Percentiles rank a stretch among this genome's conserved stretches.
Evolutionary conservation across 2,113 vertebrate genomes (phyloP).

Genomic region (Eretmodus cyanostictus): DNA sequence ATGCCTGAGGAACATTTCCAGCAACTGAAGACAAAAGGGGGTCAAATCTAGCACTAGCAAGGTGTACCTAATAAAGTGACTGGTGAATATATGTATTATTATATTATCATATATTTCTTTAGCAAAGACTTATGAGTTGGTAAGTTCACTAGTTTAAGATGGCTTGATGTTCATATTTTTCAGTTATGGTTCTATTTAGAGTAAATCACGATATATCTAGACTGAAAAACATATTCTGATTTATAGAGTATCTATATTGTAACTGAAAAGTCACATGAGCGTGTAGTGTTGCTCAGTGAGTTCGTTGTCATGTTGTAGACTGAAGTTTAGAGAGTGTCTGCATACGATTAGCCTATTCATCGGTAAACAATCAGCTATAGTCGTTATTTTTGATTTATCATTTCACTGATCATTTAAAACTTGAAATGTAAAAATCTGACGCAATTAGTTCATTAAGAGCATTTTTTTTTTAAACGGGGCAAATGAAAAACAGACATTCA

Average conservation of each 20-base stretch:
- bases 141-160: not conserved
- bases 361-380: not conserved
- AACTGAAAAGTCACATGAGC: not conserved
- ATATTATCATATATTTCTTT: not conserved
- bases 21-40: not conserved
- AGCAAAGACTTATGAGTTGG: not conserved
- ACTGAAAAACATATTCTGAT: not conserved
- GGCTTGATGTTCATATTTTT: not conserved
- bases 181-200: not conserved
- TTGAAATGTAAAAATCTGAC: not conserved
- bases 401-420: not conserved
- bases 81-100: not conserved
- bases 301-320: not conserved
- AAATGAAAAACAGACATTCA: not conserved
- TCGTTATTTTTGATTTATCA: not conserved
- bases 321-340: not conserved
- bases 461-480: not conserved
- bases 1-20: not conserved
- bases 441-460: not conserved
- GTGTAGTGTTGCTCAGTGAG: not conserved
- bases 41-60: not conserved
- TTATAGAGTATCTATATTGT: not conserved
- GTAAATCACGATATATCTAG: not conserved
- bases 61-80: not conserved
- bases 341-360: not conserved